A percentile compares a stretch with the other conserved stretches of the same genome.
phyloP scores from a whole-genome alignment of 2,113 vertebrate species.

The Miniopterus natalensis region DNA sequence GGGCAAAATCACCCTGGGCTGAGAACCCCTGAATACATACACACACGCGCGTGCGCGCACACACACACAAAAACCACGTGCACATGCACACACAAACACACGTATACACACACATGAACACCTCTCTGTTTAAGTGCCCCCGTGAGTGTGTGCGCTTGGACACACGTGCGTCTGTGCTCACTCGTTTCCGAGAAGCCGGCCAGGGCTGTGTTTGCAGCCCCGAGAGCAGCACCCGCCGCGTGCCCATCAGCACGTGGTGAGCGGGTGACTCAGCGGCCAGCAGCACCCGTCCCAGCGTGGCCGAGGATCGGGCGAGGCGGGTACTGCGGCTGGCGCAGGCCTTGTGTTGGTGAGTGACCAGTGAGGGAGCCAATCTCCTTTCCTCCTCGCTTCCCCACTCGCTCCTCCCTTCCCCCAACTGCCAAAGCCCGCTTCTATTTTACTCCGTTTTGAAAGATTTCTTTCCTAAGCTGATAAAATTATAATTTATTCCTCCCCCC shows the following conservation, averaged over 20 bases:
- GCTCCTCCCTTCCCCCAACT: neutral
- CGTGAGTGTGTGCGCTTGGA: neutral
- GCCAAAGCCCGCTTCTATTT: neutral
- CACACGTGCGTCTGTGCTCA: neutral
- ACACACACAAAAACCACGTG: neutral
- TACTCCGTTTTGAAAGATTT: neutral
- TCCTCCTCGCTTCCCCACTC: neutral
- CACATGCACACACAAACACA: neutral
- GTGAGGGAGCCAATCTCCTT: neutral
- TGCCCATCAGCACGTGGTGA: too few relatives aligned
- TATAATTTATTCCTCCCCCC: neutral
- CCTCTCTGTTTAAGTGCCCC: too few relatives aligned
- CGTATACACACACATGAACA: neutral
- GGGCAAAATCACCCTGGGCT: neutral
- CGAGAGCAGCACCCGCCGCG: too few relatives aligned
- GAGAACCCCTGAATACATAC: neutral
- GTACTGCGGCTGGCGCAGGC: fast-evolving
- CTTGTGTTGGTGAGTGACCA: neutral
- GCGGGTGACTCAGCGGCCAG: too few relatives aligned
- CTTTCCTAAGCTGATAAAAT: neutral
- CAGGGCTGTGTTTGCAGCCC: neutral
- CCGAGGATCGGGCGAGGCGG: too few relatives aligned
- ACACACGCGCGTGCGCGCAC: neutral
- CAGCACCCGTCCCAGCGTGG: neutral
- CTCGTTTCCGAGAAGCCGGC: neutral